Percentiles rank a stretch among this genome's conserved stretches.
phyloP scores from a whole-genome alignment of 2,113 vertebrate genomes.

The Collichthys lucidus region DNA sequence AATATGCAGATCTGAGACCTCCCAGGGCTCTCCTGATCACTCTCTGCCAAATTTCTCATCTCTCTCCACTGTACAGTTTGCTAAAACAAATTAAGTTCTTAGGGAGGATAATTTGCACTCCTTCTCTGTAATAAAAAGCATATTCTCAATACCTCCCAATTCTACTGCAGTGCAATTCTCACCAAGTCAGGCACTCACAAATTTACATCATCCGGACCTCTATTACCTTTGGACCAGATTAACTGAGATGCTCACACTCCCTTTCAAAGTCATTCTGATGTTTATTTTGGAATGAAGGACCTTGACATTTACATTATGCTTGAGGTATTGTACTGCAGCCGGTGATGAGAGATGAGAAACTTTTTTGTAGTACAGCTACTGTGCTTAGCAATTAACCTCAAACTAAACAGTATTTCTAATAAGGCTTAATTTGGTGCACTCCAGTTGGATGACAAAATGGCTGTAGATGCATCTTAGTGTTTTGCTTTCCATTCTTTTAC shows the following conservation, averaged over 20 bases:
- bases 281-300: slow-evolving; percentile 57
- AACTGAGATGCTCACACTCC: slow-evolving; percentile 31
- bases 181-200: slow-evolving; percentile 40
- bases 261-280: slow-evolving; percentile 50
- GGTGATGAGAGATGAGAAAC: slow-evolving; percentile 51
- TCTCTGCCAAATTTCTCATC: slow-evolving; percentile 50
- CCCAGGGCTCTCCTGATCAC: slow-evolving; percentile 40
- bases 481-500: not conserved
- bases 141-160: slow-evolving; percentile 45
- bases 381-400: slow-evolving; percentile 32
- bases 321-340: slow-evolving; percentile 47
- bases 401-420: not conserved
- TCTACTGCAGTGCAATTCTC: slow-evolving; percentile 36
- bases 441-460: not conserved
- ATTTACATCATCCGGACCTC: slow-evolving; percentile 28
- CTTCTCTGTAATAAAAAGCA: slow-evolving; percentile 49
- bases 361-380: not conserved
- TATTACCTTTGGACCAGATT: slow-evolving; percentile 59
- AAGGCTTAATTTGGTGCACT: not conserved
- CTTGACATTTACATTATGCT: slow-evolving; percentile 42
- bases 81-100: slow-evolving; percentile 68
- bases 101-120: slow-evolving; percentile 38
- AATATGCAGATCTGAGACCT: slow-evolving; percentile 59
- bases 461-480: not conserved
- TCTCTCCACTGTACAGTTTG: slow-evolving; percentile 41